A percentile compares a stretch with the other conserved stretches of the same genome.
phyloP scores from a whole-genome alignment of 1,140 invertebrate species.

The Lasioglossum albipes region DNA sequence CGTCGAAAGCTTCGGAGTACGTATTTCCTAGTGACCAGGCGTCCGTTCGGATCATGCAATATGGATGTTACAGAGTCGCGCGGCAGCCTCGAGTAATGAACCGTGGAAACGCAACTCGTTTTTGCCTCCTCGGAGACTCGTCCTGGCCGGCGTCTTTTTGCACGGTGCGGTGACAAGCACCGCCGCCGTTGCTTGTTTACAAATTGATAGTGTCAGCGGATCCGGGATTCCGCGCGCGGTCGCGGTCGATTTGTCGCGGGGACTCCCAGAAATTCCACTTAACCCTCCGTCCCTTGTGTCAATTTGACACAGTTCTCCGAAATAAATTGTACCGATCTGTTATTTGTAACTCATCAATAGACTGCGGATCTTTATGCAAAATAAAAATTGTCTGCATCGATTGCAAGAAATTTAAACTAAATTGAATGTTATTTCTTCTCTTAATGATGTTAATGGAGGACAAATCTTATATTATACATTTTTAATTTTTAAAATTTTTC shows the following conservation, averaged over 20 bases:
- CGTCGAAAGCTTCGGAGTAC: constrained; percentile 16
- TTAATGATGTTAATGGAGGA: too few species aligned
- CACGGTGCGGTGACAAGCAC: constrained; percentile 2
- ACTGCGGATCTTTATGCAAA: too few species aligned
- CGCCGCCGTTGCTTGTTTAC: constrained; percentile 58
- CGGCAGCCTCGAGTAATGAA: constrained; percentile 63
- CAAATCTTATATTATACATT: too few species aligned
- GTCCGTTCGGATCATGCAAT: constrained; percentile 66
- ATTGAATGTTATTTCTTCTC: too few species aligned
- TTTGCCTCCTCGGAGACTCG: constrained; percentile 54
- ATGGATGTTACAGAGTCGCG: constrained; percentile 66
- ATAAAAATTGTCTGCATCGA: too few species aligned
- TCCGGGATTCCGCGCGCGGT: constrained; percentile 13
- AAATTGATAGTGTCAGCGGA: constrained; percentile 63
- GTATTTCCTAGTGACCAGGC: constrained; percentile 56
- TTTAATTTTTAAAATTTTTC: too few species aligned
- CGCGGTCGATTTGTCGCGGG: constrained; percentile 39
- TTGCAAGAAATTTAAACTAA: too few species aligned
- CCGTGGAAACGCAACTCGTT: constrained; percentile 66
- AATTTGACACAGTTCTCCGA: too few species aligned
- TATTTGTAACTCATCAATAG: too few species aligned
- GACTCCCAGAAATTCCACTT: too few species aligned
- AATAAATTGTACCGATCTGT: too few species aligned
- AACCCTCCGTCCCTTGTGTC: too few species aligned
- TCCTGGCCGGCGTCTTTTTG: constrained; percentile 57